phyloP scores from a whole-genome alignment of 2,113 vertebrate species.

The Sinocyclocheilus rhinocerous region DNA sequence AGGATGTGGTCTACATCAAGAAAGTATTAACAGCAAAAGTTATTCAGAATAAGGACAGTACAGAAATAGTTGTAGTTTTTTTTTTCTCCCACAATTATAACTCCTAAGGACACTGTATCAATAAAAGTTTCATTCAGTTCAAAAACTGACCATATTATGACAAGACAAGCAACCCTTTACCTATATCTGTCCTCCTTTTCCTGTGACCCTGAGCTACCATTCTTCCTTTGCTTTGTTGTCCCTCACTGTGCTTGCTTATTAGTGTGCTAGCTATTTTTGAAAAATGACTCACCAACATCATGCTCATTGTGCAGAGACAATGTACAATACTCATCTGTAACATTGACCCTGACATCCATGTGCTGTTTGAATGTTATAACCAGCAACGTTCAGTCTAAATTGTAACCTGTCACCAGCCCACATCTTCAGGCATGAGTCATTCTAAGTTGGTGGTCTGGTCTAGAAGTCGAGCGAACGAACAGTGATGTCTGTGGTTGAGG shows the following conservation, averaged over 20 bases:
- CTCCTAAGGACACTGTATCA: neutral
- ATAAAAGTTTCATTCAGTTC: neutral
- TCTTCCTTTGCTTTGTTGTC: conserved; percentile 12
- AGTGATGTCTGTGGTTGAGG: conserved; percentile 14
- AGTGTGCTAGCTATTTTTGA: neutral
- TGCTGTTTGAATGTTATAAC: neutral
- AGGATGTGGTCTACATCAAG: neutral
- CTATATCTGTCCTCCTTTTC: neutral
- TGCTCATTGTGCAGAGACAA: neutral
- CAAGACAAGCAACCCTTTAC: neutral
- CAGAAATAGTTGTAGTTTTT: neutral
- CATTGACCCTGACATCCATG: neutral
- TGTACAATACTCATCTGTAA: neutral
- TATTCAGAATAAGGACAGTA: neutral
- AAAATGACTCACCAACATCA: neutral
- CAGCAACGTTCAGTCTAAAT: conserved; percentile 9
- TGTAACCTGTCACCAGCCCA: conserved; percentile 4
- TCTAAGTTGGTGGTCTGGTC: neutral
- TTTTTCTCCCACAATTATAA: neutral
- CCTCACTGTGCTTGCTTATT: conserved; percentile 5
- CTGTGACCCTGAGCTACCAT: neutral
- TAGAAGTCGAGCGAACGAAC: neutral
- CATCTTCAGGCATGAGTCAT: conserved; percentile 29
- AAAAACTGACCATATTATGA: neutral
- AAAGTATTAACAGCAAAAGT: neutral